Conservation (phyloP, 2,797 vertebrate species). For the Cynopterus sphinx region DNA sequence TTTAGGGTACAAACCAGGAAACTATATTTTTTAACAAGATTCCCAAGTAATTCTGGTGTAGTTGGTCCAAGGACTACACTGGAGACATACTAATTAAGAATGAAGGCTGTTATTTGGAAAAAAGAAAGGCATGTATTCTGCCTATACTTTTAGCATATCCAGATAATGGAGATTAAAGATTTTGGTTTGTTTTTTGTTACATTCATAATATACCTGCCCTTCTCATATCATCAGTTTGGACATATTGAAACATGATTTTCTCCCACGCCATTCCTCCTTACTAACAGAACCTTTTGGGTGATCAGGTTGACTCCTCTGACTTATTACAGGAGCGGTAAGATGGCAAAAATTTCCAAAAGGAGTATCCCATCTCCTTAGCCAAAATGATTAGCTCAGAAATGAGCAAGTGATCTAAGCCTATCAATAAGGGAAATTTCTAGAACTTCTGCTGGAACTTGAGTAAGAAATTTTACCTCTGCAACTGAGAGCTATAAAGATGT, state of each 20-base stretch:
- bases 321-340: background rate
- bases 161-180: background rate
- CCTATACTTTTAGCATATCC: background rate
- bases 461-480: background rate
- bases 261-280: background rate
- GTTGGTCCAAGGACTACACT: background rate
- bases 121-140: background rate
- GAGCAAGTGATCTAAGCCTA: background rate
- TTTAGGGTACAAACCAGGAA: background rate
- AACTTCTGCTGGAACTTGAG: background rate
- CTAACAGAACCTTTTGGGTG: background rate
- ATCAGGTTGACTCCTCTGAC: background rate
- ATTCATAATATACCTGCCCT: background rate
- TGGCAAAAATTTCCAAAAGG: background rate
- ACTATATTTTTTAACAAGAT: conserved; percentile 29
- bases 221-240: background rate
- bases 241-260: background rate
- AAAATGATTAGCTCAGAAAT: background rate
- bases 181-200: background rate
- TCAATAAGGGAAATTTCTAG: background rate
- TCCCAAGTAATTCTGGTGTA: background rate
- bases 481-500: background rate
- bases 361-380: background rate
- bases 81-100: background rate
- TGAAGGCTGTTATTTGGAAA: background rate